Base-by-base conservation (phyloP, 1,140 invertebrate genomes). In the Pararge aegeria region DNA sequence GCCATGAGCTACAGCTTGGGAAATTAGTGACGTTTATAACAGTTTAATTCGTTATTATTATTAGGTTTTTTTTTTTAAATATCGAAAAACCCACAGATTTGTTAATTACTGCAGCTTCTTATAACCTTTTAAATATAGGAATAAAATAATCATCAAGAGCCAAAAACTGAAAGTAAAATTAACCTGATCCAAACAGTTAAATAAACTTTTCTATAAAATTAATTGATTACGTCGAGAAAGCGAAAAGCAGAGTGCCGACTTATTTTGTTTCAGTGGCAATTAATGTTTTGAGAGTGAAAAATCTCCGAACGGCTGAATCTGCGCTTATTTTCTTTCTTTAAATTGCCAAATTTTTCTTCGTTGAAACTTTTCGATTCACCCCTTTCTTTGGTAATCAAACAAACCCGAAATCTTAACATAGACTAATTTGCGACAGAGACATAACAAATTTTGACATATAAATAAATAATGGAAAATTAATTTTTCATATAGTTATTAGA, bases 211-310 rank as follows among this genome's bases (percentile, higher is more conserved):
- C 42, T 49, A 49, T 29, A 42, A 46, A 38, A 61, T 61, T 49
- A 49, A 49, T 70, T 71, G 54, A 73, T 61, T 38, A 55, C 19
- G 38, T 18, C 30, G 49, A 56, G 40, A 62, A 50, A 55, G 18
- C 60, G 69, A 78, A 75, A 78, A 69, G 70, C 68, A 78, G 82
- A 80, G 70, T 75, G 71, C 68, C 71, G 80, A 79, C 82, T 85
- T 84, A 84, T 85, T 87, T 83, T 78, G 79, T 79, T 87, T 84
- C 75, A 62, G 67, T 78, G 75, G 70, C 82, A 89, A 89, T 89
- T 89, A 87, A 84, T 64, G 82, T 78, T 68, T n/a, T 78, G 83
- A 82, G 81, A 89, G 84, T 89, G 86, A 89, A 89, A 89, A 89
- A 89, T 89, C 81, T 84, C 70, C 62, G 51, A 78, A 71, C 75